Evolutionary conservation across 2,888 invertebrate genomes (phyloP), one percentile per base, ranked within the genome.

Genomic region (Agonopterix arenella): DNA sequence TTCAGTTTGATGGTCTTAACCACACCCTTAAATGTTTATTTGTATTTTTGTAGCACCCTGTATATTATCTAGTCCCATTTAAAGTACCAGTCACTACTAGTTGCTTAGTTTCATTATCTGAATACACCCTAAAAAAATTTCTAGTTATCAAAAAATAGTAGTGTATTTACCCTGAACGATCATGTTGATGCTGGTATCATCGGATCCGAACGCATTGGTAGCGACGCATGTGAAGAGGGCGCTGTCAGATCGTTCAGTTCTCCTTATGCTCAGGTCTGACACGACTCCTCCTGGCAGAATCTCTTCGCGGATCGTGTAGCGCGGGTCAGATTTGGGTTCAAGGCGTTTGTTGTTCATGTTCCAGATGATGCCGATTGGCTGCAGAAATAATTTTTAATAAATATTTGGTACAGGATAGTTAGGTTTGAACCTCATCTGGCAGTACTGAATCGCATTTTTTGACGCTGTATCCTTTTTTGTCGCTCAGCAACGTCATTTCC

Each of bases 101-200:
- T 13, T 13, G 13, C 2, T 13, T 13, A 13, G 13, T 13, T 13
- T 13, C 2, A 13, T 13, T 13, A 13, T 13, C 13, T 13, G 13
- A 13, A 13, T 13, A 13, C 13, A 13, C 2, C 13, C 13, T 13
- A 2, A 13, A 13, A 13, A 13, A 2, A 2, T 13, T 13, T 13
- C 13, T 13, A 13, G 13, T 13, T 2, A 13, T 13, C 1, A 13
- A 13, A 13, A 13, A 13, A 13, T 13, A 2, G 13, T 13, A 2
- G 13, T 13, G 13, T 40, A 40, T 11, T 71, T 84, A 93, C 95
- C 96, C 92, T 97, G 97, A 60, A 97, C 94, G 60, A 97, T 97
- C 93, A 97, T 94, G 78, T 97, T 97, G 70, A 97, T 97, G 83
- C 96, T 97, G n/a, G 97, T 96, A 68, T 97, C 97, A 73, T 97